phyloP scores from a whole-genome alignment of 2,888 invertebrate species.

The Agonopterix subpropinquella region DNA sequence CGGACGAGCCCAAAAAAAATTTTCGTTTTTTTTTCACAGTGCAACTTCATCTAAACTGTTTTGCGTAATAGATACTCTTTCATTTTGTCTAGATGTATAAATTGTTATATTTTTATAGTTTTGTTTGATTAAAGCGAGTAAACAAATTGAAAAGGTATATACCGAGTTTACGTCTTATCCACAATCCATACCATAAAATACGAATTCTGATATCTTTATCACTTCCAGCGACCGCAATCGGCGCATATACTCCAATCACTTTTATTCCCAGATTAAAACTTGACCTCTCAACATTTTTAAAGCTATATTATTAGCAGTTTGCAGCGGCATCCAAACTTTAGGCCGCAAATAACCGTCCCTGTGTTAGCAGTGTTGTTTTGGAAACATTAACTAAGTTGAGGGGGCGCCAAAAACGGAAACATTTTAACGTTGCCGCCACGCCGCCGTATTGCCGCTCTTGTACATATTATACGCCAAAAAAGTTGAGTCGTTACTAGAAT shows the following conservation, averaged over 20 bases:
- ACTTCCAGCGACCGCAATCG: too few relatives aligned
- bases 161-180: too few relatives aligned
- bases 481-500: slow-evolving; percentile 27
- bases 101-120: too few relatives aligned
- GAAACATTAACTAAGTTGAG: slow-evolving; percentile 71
- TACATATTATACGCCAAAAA: slow-evolving; percentile 51
- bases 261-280: not conserved
- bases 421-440: slow-evolving; percentile 48
- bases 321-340: slow-evolving; percentile 37
- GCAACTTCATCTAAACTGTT: too few relatives aligned
- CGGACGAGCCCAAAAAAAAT: slow-evolving; percentile 63
- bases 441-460: slow-evolving; percentile 50
- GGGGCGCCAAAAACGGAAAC: slow-evolving; percentile 69
- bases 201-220: too few relatives aligned
- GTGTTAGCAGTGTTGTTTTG: slow-evolving; percentile 60
- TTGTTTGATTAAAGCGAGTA: too few relatives aligned
- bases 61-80: too few relatives aligned
- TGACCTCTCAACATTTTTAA: slow-evolving; percentile 1
- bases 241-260: too few relatives aligned
- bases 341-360: slow-evolving; percentile 40
- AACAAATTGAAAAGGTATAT: too few relatives aligned
- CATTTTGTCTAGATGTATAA: too few relatives aligned
- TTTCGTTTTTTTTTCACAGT: slow-evolving; percentile 2
- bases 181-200: too few relatives aligned
- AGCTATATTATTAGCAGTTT: slow-evolving; percentile 29